Percentiles rank a stretch among this genome's conserved stretches.
Conservation (phyloP, 2,888 invertebrate species). For the Hemicrepidius hirtus region DNA sequence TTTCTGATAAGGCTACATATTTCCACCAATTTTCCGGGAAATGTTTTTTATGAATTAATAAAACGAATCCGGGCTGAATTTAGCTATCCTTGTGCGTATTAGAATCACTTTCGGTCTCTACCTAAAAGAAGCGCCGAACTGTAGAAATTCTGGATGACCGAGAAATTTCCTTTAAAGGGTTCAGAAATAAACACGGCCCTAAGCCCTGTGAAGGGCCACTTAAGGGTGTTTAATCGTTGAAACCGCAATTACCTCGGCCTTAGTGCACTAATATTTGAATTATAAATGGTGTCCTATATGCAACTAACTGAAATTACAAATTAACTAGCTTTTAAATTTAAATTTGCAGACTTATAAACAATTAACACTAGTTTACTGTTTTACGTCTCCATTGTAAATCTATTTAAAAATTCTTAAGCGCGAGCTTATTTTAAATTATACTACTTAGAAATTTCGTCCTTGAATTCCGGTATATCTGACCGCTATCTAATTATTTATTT, state of each 20-base stretch:
- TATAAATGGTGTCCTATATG: background rate
- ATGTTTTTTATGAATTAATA: background rate
- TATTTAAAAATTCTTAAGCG: no score
- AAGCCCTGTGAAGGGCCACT: conserved; percentile 17
- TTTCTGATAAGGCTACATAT: background rate
- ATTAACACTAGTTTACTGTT: background rate
- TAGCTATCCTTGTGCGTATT: conserved; percentile 1
- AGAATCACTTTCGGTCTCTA: background rate
- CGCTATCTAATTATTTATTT: no score
- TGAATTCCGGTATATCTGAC: no score
- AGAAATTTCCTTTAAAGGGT: conserved; percentile 24
- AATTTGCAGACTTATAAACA: background rate
- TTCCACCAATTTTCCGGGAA: background rate
- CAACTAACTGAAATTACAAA: conserved; percentile 6
- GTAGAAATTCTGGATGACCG: conserved; percentile 21
- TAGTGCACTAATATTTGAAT: conserved; percentile 21
- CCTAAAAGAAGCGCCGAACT: conserved; percentile 11
- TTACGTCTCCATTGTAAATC: background rate
- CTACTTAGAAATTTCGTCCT: no score
- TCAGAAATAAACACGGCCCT: conserved; percentile 25
- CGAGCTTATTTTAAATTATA: no score
- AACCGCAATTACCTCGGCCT: conserved; percentile 14
- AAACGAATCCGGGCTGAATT: conserved; percentile 11
- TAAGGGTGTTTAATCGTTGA: conserved; percentile 17
- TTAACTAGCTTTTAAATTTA: background rate